Base-by-base conservation (phyloP, 2,888 invertebrate species). In the Ypsolopha sequella region DNA sequence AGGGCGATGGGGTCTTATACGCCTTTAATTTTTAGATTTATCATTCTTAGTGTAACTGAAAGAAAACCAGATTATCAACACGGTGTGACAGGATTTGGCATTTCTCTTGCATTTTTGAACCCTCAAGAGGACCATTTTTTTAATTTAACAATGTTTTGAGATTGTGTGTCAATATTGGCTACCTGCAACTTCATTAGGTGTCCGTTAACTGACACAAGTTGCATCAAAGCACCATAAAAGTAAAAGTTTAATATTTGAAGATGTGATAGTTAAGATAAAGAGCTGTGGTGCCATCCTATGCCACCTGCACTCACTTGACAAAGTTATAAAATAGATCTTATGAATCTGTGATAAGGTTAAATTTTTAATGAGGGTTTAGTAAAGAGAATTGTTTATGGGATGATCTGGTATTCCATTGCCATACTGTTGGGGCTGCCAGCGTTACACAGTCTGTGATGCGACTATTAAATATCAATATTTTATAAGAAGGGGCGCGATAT, bases 381-480 rank as follows among this genome's bases (percentile, higher is more conserved):
- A 76, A 74, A 73, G 64, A 57, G 76, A 80, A 78, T 79, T 72
- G 68, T 77, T 74, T 68, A 82, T 79, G 73, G 64, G 67, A 74
- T 75, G 76, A 80, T 84, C 80, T 75, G 79, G 79, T 76, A 80
- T 81, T 73, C 76, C 63, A 62, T 74, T 66, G 73, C 73, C 66
- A 73, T 70, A 71, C 64, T 63, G 62, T 63, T 58, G 63, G 66
- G 63, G 75, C 80, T 82, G 80, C 81, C 74, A 74, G 74, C 71
- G 66, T 84, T 82, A 82, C 84, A 72, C 79, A 58, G 67, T 63
- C 65, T 73, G 70, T 73, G 76, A 73, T 70, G 71, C 64, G 76
- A 77, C 80, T 80, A 79, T 81, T 77, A 80, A 80, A 78, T 76
- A 80, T 81, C 80, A 79, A 85, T 86, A 85, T 81, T 80, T 84